Conservation (phyloP, 2,113 vertebrate genomes). For the Cichladusa arquata region DNA sequence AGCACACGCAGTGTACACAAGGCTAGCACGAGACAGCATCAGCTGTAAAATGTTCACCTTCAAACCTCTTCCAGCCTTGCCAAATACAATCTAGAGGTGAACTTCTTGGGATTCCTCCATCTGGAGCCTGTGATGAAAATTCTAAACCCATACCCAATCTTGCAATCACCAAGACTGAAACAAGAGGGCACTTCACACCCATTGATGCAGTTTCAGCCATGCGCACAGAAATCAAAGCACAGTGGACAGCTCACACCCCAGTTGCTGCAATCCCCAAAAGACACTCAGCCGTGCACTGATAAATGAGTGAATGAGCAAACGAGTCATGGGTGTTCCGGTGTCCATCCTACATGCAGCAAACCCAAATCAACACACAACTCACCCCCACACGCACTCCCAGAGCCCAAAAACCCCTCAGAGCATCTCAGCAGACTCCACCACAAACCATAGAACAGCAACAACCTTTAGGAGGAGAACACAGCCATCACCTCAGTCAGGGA, state of each 20-base stretch:
- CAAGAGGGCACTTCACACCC: background rate
- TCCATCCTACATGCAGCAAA: fast-evolving
- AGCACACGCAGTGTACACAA: background rate
- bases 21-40: background rate
- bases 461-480: background rate
- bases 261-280: background rate
- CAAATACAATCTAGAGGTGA: background rate
- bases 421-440: background rate
- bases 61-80: background rate
- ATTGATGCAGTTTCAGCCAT: background rate
- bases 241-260: background rate
- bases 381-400: fast-evolving
- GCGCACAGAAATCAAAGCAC: background rate
- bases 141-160: background rate
- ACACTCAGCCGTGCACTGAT: fast-evolving
- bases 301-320: fast-evolving
- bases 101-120: background rate
- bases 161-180: background rate
- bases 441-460: background rate
- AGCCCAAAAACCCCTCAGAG: background rate
- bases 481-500: background rate
- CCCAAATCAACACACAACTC: background rate
- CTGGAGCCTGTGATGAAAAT: background rate
- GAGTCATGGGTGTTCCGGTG: fast-evolving
- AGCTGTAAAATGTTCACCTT: background rate